Conservation (phyloP, 1,140 invertebrate species). For the Drosophila sulfurigaster region DNA sequence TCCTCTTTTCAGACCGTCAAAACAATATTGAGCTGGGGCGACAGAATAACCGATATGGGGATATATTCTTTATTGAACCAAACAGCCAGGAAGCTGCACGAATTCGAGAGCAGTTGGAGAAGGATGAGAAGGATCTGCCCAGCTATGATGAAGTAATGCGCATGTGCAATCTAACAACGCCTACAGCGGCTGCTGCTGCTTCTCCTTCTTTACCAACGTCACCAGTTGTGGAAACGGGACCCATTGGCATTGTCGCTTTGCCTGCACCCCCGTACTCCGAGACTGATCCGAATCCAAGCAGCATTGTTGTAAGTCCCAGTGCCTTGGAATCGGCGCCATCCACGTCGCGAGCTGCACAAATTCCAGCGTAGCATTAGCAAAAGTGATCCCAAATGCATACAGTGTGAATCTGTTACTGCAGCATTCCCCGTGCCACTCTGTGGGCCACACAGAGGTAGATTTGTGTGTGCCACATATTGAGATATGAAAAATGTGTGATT, state of each 20-base stretch:
- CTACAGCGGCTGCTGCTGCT: conserved; percentile 61
- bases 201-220: conserved; percentile 32
- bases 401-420: conserved; percentile 27
- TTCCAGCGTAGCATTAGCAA: conserved; percentile 19
- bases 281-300: conserved; percentile 52
- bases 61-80: conserved; percentile 78
- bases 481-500: conserved; percentile 76
- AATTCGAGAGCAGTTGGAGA: conserved; percentile 77
- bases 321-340: conserved; percentile 59
- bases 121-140: conserved; percentile 81
- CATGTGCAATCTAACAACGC: conserved; percentile 73
- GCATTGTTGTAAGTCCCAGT: conserved; percentile 1
- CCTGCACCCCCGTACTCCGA: conserved; percentile 75
- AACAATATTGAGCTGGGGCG: conserved; percentile 66
- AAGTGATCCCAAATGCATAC: conserved; percentile 24
- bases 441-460: conserved; percentile 56
- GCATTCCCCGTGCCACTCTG: conserved; percentile 65
- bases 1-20: conserved; percentile 73
- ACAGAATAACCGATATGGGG: conserved; percentile 58
- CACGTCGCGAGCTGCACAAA: conserved; percentile 73
- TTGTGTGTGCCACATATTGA: conserved; percentile 58
- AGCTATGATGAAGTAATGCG: conserved; percentile 83
- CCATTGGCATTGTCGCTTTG: conserved; percentile 66
- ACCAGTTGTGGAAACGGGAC: conserved; percentile 26
- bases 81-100: conserved; percentile 72